Conservation (phyloP, 2,888 invertebrate genomes). For the Apotomis capreana region DNA sequence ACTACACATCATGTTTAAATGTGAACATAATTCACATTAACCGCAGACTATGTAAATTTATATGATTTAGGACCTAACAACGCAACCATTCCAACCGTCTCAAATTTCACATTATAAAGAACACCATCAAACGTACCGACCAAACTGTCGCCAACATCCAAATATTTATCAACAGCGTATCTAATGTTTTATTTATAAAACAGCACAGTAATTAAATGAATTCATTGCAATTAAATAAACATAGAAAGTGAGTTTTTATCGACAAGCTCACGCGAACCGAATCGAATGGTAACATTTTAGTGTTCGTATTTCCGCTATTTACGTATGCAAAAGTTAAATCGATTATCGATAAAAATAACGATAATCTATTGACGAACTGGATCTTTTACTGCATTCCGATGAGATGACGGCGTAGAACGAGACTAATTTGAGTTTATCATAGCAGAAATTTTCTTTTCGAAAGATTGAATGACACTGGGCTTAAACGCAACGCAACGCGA, state of each 20-base stretch:
- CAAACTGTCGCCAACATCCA: slow-evolving; percentile 29
- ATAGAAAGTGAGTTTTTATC: slow-evolving; percentile 36
- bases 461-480: not conserved
- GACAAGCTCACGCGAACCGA: slow-evolving; percentile 28
- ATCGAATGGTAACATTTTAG: slow-evolving; percentile 9
- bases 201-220: slow-evolving; percentile 25
- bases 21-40: slow-evolving; percentile 3
- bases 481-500: too few species aligned
- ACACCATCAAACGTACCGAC: slow-evolving; percentile 29
- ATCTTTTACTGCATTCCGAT: slow-evolving; percentile 17
- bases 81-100: slow-evolving; percentile 6
- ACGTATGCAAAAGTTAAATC: slow-evolving; percentile 33
- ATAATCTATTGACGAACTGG: slow-evolving; percentile 30
- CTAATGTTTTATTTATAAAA: slow-evolving; percentile 34
- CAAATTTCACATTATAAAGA: slow-evolving; percentile 16
- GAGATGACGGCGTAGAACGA: slow-evolving; percentile 4
- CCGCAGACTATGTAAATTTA: slow-evolving; percentile 5
- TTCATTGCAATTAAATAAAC: slow-evolving; percentile 35
- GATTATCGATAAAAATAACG: slow-evolving; percentile 27
- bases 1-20: not conserved
- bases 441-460: not conserved
- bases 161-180: slow-evolving; percentile 33
- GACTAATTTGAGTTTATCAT: slow-evolving; percentile 6
- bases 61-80: slow-evolving; percentile 2
- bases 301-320: slow-evolving; percentile 6